These are phyloP conservation scores for Gasteruption jaculator DNA, from an alignment of 2,888 invertebrate genomes.

Conservation along the genomic window DNA sequence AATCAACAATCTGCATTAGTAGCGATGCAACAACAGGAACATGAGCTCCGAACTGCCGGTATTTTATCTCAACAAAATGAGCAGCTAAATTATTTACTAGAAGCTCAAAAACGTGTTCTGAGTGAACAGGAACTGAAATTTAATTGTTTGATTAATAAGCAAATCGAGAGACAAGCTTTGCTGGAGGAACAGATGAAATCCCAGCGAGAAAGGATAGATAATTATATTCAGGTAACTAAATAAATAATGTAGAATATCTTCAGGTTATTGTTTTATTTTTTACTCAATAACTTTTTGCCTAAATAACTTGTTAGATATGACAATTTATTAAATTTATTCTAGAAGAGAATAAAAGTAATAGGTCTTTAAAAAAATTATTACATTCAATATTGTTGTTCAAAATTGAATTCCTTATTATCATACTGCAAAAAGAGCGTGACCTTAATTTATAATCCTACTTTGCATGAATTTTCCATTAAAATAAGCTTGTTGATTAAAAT, in stretches of 20 bases:
- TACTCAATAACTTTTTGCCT: no score
- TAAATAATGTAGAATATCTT: no score
- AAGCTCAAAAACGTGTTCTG: conserved; percentile 32
- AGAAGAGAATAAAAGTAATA: no score
- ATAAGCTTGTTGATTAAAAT: no score
- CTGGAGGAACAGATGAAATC: conserved; percentile 42
- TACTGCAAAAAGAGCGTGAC: no score
- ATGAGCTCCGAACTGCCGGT: conserved; percentile 35
- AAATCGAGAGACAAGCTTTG: conserved; percentile 38
- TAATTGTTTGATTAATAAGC: conserved; percentile 35
- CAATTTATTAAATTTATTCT: no score
- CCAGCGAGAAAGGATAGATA: conserved; percentile 42
- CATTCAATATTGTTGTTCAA: no score
- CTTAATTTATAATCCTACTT: no score
- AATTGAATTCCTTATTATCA: no score
- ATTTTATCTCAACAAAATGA: conserved; percentile 39
- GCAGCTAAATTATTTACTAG: conserved; percentile 32
- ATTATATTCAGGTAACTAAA: conserved; percentile 37
- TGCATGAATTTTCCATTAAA: no score
- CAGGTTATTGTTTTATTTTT: no score
- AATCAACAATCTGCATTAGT: conserved; percentile 39
- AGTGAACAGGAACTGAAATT: conserved; percentile 41
- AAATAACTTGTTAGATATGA: no score
- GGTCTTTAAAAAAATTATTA: background rate
- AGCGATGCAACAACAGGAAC: conserved; percentile 41